Evolutionary conservation across 2,113 vertebrate genomes (phyloP), one percentile per base, ranked within the genome.

Genomic region (Ageneiosus marmoratus): DNA sequence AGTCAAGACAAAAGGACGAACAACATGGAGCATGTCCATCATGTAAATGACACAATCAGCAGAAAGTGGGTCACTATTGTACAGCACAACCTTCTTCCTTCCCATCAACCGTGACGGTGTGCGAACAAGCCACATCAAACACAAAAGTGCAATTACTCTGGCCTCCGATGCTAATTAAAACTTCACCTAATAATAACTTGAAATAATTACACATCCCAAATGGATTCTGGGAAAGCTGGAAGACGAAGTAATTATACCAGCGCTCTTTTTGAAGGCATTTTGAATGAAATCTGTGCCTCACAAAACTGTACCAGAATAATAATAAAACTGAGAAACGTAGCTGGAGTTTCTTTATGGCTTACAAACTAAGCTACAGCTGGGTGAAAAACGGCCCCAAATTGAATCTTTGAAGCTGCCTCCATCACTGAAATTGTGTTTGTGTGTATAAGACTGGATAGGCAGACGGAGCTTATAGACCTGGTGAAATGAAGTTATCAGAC

Each of bases 121-220:
- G 76, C 20, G 63, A 72, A 34, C 83, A 83, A 75, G 44, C 83
- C 89, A 88, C 86, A 62, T 79, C 89, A 89, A 89, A 92, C 83
- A 84, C 77, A 85, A 90, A 92, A 91, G 88, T 85, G 86, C 90
- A 92, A 93, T 92, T 93, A 93, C 90, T 89, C 77, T 87, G 91
- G 86, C 87, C 88, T 90, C 86, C 80, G 88, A 85, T 88, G 87
- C 91, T 92, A 90, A 92, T 92, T 91, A 93, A 93, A 92, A 89
- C 78, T 90, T 87, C 69, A 77, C 88, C 89, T 93, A 92, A 90
- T 92, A 93, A 92, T 92, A 92, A 92, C 91, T 88, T 86, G 77
- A 88, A 90, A 91, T 93, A 93, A 93, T 93, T 90, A 91, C 90
- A 91, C 85, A 78, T 91, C 92, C 87, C 92, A 90, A 89, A 88